Conservation (phyloP, 2,888 invertebrate genomes). For the Thymelicus lineola region DNA sequence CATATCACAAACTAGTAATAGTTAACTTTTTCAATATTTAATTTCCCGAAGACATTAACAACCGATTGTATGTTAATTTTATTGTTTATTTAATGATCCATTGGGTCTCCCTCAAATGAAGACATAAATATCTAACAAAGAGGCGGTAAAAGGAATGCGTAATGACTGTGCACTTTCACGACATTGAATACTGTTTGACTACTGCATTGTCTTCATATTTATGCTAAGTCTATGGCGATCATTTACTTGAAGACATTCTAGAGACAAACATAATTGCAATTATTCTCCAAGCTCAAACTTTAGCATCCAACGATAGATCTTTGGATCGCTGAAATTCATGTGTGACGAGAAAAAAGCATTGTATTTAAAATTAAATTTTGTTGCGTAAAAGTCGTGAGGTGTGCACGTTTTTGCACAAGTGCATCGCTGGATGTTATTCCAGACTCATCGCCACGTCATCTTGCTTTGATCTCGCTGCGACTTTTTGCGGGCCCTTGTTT, state of each 20-base stretch:
- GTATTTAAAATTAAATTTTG: conserved; percentile 46
- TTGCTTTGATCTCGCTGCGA: conserved; percentile 75
- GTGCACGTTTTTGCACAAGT: conserved; percentile 54
- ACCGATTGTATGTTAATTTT: conserved; percentile 34
- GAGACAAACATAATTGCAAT: neutral
- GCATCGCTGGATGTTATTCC: conserved; percentile 72
- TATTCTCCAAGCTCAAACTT: conserved; percentile 34
- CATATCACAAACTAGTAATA: neutral
- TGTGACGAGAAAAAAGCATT: conserved; percentile 41
- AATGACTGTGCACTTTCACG: conserved; percentile 59
- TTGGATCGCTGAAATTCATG: conserved; percentile 35
- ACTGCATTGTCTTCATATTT: conserved; percentile 62
- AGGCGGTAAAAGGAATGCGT: conserved; percentile 53
- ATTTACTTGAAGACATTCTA: conserved; percentile 37
- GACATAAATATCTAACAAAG: conserved; percentile 47
- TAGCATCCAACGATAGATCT: conserved; percentile 37
- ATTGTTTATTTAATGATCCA: conserved; percentile 32
- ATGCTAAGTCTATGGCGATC: conserved; percentile 53
- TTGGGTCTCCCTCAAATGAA: conserved; percentile 40
- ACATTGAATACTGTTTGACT: conserved; percentile 53
- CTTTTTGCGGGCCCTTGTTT: conserved; percentile 80
- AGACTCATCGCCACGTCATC: conserved; percentile 69
- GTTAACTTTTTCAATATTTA: neutral
- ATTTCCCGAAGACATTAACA: conserved; percentile 1
- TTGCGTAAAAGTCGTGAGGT: conserved; percentile 45